Base-by-base conservation (phyloP, 1,140 invertebrate genomes). In the Drosophila santomea region DNA sequence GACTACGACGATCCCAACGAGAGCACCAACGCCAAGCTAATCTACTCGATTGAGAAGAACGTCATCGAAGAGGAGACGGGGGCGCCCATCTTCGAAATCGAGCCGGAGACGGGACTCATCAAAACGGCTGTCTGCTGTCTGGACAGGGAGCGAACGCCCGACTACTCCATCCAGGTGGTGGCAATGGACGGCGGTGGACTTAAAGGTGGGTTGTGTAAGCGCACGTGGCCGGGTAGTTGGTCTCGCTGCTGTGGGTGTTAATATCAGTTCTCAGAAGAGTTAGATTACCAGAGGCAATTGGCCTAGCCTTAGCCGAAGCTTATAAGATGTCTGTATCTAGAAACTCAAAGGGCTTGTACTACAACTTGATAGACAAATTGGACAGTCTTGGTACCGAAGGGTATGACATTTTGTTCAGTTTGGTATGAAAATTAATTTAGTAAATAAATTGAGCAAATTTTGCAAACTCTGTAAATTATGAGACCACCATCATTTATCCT, bases 1-100 rank as follows among this genome's bases (percentile, higher is more conserved):
- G 95, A 96, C 89, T 95, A 95, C 79, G 95, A 96, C 89, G 95
- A 96, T 91, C 95, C 95, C 44, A 93, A 94, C 72, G 95, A 95
- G 92, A 94, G 94, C 47, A 94, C 93, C 32, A 95, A 95, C 84
- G 95, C 95, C 50, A 94, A 94, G 77, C 91, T 95, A 44, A 94
- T 94, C 52, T 94, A 95, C 74, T 94, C 94, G 59, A 95, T 95
- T 76, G 95, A 96, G 91, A 95, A 95, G 93, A 96, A 95, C 80
- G 95, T 95, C 64, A 95, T 95, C 69, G 95, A 95, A 80, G 95
- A 95, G 84, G 93, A 94, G 58, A 94, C 94, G 28, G 94, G 94
- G 4, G 93, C 94, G 77, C 94, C 95, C 56, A 95, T 95, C 66
- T 95, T 95, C 82, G 94, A 94, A 84, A 95, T 95, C 62, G 94